Base-by-base conservation (phyloP, 2,888 invertebrate genomes). In the Spodoptera picta region DNA sequence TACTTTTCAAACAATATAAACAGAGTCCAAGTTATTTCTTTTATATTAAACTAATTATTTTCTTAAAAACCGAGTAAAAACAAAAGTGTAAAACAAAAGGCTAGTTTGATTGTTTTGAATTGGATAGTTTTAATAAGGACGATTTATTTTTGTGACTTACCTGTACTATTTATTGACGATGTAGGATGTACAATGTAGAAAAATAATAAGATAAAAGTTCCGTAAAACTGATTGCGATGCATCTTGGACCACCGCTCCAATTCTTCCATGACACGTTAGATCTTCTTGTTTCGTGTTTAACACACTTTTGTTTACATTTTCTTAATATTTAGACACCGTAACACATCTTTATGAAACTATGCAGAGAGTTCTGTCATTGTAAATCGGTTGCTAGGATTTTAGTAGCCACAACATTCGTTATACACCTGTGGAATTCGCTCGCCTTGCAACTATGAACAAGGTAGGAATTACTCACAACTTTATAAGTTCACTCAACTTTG, bases 401-500 rank as follows among this genome's bases (percentile, higher is more conserved):
- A 83, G 76, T 77, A 81, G 83, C 82, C 94, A 95, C 94, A 95
- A 95, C 95, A 94, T 87, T 85, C 81, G 80, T 59, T 79, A 82
- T 69, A 87, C 92, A 93, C 93, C 92, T 92, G 93, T 93, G 88
- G 91, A 90, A 92, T 90, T 90, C 80, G 82, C 83, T 86, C 73
- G 80, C 83, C 83, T 86, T 83, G 83, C 84, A 88, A 84, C 84
- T 85, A 86, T 66, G 79, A 81, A 81, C 83, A 86, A 86, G 80
- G 83, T 82, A 84, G 73, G 67, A 72, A 83, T 84, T 81, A 84
- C 81, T 79, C 79, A 74, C 79, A 79, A 81, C 82, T 83, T 82
- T 78, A 82, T 81, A 91, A 92, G 93, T 93, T 93, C 92, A 94
- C 91, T 93, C 90, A 93, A 93, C 93, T 93, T 91, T 89, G 79